Percentiles rank a stretch among this genome's conserved stretches.
Conservation (phyloP, 2,797 vertebrate genomes). For the Characodon lateralis region DNA sequence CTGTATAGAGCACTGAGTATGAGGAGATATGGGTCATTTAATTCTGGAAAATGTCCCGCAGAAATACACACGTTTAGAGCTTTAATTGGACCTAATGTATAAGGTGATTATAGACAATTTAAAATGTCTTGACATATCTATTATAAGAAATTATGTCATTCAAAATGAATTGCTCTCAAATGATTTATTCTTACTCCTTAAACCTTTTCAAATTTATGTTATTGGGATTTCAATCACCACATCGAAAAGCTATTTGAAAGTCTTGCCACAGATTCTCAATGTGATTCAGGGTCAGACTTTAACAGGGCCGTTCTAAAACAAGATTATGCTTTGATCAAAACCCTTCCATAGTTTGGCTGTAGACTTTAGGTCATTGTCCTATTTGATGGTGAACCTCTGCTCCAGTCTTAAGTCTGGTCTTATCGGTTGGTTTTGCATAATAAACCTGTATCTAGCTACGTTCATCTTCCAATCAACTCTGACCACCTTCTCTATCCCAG, state of each 20-base stretch:
- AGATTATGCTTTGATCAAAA: not conserved
- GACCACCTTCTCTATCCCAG: no score
- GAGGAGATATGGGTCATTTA: slow-evolving; percentile 13
- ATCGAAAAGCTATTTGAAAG: not conserved
- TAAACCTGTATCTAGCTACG: no score
- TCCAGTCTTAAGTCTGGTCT: not conserved
- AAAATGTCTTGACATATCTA: no score
- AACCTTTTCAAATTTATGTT: not conserved
- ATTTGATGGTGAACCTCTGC: not conserved
- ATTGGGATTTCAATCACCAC: not conserved
- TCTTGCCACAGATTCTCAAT: not conserved
- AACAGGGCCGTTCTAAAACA: no score
- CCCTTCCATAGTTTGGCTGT: not conserved
- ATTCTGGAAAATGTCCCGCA: slow-evolving; percentile 1
- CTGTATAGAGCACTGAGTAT: not conserved
- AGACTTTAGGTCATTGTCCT: not conserved
- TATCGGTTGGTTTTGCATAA: no score
- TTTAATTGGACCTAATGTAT: not conserved
- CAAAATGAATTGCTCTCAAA: no score
- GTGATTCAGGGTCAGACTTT: not conserved
- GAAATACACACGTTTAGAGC: not conserved
- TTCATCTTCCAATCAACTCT: no score
- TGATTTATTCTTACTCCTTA: not conserved
- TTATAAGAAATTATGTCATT: no score
- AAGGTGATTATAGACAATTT: no score